phyloP scores from a whole-genome alignment of 2,888 invertebrate genomes.

The Drosophila prostipennis region DNA sequence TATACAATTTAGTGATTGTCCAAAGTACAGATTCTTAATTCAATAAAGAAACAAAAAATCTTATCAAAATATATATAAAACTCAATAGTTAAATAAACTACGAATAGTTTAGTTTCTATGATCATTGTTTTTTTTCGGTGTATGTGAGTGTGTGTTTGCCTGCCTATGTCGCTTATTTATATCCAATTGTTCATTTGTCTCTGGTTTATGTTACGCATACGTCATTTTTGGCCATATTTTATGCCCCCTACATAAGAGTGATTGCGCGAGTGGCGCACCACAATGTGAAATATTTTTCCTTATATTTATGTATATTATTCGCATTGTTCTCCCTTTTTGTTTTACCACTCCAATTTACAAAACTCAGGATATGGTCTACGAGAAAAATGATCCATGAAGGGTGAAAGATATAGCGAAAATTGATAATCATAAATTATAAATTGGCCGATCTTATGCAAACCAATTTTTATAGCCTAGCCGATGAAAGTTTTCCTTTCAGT shows the following conservation, averaged over 20 bases:
- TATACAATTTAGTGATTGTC: no score
- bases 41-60: no score
- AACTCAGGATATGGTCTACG: constrained; percentile 33
- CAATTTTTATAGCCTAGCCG: constrained; percentile 10
- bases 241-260: constrained; percentile 51
- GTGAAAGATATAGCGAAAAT: constrained; percentile 13
- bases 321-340: constrained; percentile 43
- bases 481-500: constrained; percentile 3
- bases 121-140: constrained; percentile 5
- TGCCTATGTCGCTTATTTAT: constrained; percentile 73
- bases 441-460: constrained; percentile 13
- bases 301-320: constrained; percentile 70
- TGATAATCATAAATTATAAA: constrained; percentile 32
- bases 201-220: constrained; percentile 80
- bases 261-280: constrained; percentile 47
- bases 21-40: no score
- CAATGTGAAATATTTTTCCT: constrained; percentile 73
- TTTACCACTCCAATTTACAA: constrained; percentile 61
- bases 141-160: constrained; percentile 17
- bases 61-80: no score
- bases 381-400: constrained; percentile 41
- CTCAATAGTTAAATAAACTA: no score
- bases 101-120: no score
- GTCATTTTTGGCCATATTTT: constrained; percentile 79
- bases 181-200: constrained; percentile 80